Evolutionary conservation across 2,797 vertebrate genomes (phyloP), one percentile per base, ranked within the genome.

Genomic region (Prionace glauca): DNA sequence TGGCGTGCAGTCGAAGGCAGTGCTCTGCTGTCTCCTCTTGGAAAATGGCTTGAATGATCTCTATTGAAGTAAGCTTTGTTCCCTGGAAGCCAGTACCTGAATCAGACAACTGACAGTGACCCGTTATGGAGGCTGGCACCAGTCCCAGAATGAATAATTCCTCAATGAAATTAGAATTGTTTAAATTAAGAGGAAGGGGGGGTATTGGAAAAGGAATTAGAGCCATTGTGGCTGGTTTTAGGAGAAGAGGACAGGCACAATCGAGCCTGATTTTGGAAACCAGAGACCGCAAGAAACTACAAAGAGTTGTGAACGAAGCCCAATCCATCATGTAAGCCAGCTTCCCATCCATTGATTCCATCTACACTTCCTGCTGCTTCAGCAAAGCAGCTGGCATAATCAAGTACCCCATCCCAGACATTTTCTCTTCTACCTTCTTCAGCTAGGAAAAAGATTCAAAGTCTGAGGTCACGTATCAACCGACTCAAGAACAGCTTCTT

Each of bases 31-130:
- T 90, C 56, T 56, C 56, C 96, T 95, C 36, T 24, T 50, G 65
- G 67, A 56, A 77, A 62, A n/a, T 84, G 36, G 26, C 69, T 41
- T 50, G 60, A 95, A 72, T 88, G 91, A 96, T 74, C 41, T 90
- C 72, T 71, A 74, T 86, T 94, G 79, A 84, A 95, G 86, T 86
- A 65, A 95, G 79, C 41, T 41, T 79, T 94, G 11, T 29, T 81
- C 77, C 96, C 72, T 45, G 79, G 50, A 36, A 71, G 92, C 74
- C 90, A 91, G 50, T 50, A 79, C 96, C 74, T 95, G 77, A 96
- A 86, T 94, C 45, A 67, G 88, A 95, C n/a, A 67, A 84, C 65
- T 41, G 45, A 91, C 84, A 67, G 86, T 95, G 74, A 96, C 69
- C 92, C 45, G 81, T 74, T 95, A 95, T 56, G 24, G 29, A 74